Conservation (phyloP, 2,888 invertebrate genomes). For the Apodemia duryi region DNA sequence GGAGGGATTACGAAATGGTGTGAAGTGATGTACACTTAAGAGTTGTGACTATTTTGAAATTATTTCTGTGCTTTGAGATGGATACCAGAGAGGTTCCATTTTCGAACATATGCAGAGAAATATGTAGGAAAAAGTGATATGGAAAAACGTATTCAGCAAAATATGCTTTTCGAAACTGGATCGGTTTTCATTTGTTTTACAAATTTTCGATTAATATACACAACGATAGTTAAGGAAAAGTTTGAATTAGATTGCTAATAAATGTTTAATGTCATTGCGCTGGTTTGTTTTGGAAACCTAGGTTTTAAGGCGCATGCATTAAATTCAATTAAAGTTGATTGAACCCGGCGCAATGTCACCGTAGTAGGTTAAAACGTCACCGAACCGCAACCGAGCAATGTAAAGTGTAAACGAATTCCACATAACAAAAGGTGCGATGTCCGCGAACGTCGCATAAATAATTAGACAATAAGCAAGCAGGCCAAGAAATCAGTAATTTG, state of each 20-base stretch:
- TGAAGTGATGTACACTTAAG: no score
- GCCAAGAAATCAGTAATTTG: constrained; percentile 77
- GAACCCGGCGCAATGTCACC: constrained; percentile 61
- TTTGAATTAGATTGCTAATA: neutral
- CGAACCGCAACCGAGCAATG: constrained; percentile 45
- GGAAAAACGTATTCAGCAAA: no score
- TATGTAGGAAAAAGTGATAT: no score
- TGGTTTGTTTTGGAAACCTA: constrained; percentile 32
- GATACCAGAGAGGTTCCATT: no score
- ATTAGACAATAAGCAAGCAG: constrained; percentile 76
- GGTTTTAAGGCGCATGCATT: constrained; percentile 20
- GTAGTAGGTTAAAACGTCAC: constrained; percentile 66
- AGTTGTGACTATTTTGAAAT: no score
- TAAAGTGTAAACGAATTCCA: constrained; percentile 57
- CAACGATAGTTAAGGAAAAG: neutral
- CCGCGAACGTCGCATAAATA: constrained; percentile 73
- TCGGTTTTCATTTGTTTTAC: neutral
- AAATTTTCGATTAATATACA: neutral
- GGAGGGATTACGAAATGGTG: no score
- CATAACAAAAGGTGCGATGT: constrained; percentile 59
- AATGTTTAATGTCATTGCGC: neutral
- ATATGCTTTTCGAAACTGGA: no score
- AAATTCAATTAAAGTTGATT: constrained; percentile 55
- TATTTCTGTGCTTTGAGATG: no score
- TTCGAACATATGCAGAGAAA: no score